Evolutionary conservation across 2,113 vertebrate species (phyloP), one percentile per base, ranked within the genome.

Genomic region (Phylloscopus trochiloides): DNA sequence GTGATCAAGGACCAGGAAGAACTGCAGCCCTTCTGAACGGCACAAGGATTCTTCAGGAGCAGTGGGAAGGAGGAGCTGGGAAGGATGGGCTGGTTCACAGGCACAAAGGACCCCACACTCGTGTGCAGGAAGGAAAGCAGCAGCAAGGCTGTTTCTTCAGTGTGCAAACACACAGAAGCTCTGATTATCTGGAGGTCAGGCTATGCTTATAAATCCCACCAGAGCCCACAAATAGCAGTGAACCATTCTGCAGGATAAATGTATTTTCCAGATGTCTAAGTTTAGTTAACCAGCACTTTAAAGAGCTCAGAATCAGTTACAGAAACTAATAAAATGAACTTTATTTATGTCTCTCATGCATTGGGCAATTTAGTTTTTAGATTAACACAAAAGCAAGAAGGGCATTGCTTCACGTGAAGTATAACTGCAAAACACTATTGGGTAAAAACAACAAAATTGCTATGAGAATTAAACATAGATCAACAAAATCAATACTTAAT

Each of bases 401-500:
- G 17, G 34, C 86, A 79, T 45, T 90, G 61, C 89, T 97, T 91
- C 82, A 65, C 92, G 89, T 96, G 96, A 98, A 96, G 96, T 95
- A 96, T 95, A 93, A 95, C 92, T 92, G 93, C 92, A 94, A 68
- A 70, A 51, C 94, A 92, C 61, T 58, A 65, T 88, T 95, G 95
- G 95, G 86, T 94, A 97, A 97, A 98, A 96, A 63, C 90, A 96
- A 92, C 84, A 93, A 81, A 67, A 98, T 97, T 97, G 96, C 97
- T 94, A 70, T 77, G 97, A 97, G 97, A 97, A 98, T 97, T 98
- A 97, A 97, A 97, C 94, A 96, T 96, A 97, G 97, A 97, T 97
- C 97, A 97, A 97, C 88, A 97, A 98, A 98, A 98, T 98, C 98
- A 96, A 98, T 98, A 98, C 85, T 96, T 98, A 98, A 98, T 98